A percentile compares a stretch with the other conserved stretches of the same genome.
These are phyloP conservation scores for Crossocerus cetratus DNA, from an alignment of 2,888 invertebrate species.

Conservation along the genomic window DNA sequence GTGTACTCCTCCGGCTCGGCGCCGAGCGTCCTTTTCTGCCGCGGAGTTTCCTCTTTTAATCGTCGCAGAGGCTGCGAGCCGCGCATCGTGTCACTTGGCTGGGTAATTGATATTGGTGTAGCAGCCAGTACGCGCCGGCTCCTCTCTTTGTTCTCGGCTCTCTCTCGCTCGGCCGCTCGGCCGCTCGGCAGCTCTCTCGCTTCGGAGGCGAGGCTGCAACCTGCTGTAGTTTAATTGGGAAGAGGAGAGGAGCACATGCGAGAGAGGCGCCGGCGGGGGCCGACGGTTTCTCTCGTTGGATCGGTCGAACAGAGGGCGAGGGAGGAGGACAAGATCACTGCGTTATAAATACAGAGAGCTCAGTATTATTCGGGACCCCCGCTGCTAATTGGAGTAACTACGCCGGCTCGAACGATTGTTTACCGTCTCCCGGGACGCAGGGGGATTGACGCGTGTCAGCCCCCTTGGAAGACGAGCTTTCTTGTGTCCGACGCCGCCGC, in stretches of 20 bases:
- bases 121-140: constrained; percentile 42
- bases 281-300: constrained; percentile 49
- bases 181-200: too few species aligned
- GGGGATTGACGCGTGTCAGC: constrained; percentile 50
- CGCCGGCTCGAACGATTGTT: constrained; percentile 52
- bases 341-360: constrained; percentile 52
- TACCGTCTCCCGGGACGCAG: constrained; percentile 34
- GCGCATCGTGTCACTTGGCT: constrained; percentile 51
- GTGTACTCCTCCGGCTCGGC: not conserved
- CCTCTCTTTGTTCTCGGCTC: too few species aligned
- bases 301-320: constrained; percentile 11
- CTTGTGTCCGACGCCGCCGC: constrained; percentile 1
- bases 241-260: constrained; percentile 21
- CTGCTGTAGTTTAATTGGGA: constrained; percentile 57
- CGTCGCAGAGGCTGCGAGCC: constrained; percentile 11
- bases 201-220: constrained; percentile 39
- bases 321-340: constrained; percentile 27
- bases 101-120: constrained; percentile 60
- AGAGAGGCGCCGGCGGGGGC: not conserved
- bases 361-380: constrained; percentile 50
- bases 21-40: not conserved
- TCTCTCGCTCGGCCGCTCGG: too few species aligned
- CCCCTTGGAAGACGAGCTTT: constrained; percentile 29
- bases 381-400: constrained; percentile 58
- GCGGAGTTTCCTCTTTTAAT: constrained; percentile 37